phyloP scores from a whole-genome alignment of 2,797 vertebrate species.

The Tiaroga cobitis region DNA sequence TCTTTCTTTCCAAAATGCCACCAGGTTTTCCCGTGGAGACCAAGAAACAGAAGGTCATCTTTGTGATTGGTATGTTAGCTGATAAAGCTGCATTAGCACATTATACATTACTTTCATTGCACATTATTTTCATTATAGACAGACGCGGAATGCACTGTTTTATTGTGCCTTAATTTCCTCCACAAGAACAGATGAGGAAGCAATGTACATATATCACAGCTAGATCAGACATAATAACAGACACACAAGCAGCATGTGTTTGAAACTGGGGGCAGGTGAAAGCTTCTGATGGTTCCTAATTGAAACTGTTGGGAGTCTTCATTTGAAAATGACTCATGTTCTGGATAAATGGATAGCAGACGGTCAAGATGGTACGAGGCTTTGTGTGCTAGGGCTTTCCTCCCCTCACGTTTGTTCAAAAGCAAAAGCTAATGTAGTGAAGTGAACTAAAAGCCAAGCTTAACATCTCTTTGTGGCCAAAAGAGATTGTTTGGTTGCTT shows the following conservation, averaged over 20 bases:
- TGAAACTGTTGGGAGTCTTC: slow-evolving; percentile 6
- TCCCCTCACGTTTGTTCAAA: slow-evolving; percentile 8
- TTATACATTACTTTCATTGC: background rate
- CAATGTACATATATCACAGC: background rate
- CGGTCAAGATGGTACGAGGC: background rate
- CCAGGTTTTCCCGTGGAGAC: slow-evolving; percentile 80
- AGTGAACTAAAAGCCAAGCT: slow-evolving; percentile 24
- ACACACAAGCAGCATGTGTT: background rate
- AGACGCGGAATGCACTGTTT: background rate
- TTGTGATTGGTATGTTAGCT: slow-evolving; percentile 87
- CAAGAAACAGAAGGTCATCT: slow-evolving; percentile 90
- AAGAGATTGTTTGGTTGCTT: background rate
- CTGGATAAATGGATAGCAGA: background rate
- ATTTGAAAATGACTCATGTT: slow-evolving; percentile 16
- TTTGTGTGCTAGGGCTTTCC: background rate
- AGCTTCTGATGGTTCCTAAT: background rate
- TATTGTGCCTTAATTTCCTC: background rate
- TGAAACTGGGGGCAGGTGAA: slow-evolving; percentile 15
- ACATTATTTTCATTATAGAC: background rate
- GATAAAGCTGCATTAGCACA: slow-evolving; percentile 7
- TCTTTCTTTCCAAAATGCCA: slow-evolving; percentile 49
- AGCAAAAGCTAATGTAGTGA: background rate
- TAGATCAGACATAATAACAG: background rate
- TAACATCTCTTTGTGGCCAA: background rate
- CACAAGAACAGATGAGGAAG: background rate